Conservation (phyloP, 2,888 invertebrate species). For the Barypeithes pellucidus region DNA sequence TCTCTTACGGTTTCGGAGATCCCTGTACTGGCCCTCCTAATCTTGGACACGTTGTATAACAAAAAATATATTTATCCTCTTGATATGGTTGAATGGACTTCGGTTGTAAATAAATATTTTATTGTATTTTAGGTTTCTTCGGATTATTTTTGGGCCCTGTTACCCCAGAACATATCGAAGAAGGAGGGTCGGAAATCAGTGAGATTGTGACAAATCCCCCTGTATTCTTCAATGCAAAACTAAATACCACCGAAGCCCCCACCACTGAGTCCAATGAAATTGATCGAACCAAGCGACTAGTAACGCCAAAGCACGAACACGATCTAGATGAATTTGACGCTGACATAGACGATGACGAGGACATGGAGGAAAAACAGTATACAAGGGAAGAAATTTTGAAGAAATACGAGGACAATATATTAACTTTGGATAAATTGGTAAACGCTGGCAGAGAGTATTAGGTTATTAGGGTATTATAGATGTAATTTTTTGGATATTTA, state of each 20-base stretch:
- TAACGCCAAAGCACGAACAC: not conserved
- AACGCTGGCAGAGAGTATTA: conserved; percentile 18
- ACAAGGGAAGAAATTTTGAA: not conserved
- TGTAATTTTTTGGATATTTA: not conserved
- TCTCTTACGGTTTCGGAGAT: too few species aligned
- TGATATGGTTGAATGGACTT: too few species aligned
- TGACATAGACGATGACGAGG: not conserved
- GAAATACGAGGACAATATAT: conserved; percentile 13
- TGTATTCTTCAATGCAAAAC: conserved; percentile 17
- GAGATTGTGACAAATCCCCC: conserved; percentile 24
- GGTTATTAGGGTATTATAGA: not conserved
- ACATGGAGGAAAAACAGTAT: not conserved
- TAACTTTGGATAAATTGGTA: conserved; percentile 26
- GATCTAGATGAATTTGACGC: too few species aligned
- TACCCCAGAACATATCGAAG: not conserved
- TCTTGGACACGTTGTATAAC: too few species aligned
- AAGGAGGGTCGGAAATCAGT: conserved; percentile 1
- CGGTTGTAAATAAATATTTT: too few species aligned
- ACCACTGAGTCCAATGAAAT: not conserved
- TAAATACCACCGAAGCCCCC: not conserved
- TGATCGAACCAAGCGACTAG: not conserved
- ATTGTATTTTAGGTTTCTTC: conserved; percentile 11
- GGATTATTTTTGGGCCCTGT: not conserved
- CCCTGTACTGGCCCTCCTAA: too few species aligned
- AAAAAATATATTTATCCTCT: too few species aligned